Conservation (phyloP, 2,888 invertebrate genomes). For the Ennomos erosarius region DNA sequence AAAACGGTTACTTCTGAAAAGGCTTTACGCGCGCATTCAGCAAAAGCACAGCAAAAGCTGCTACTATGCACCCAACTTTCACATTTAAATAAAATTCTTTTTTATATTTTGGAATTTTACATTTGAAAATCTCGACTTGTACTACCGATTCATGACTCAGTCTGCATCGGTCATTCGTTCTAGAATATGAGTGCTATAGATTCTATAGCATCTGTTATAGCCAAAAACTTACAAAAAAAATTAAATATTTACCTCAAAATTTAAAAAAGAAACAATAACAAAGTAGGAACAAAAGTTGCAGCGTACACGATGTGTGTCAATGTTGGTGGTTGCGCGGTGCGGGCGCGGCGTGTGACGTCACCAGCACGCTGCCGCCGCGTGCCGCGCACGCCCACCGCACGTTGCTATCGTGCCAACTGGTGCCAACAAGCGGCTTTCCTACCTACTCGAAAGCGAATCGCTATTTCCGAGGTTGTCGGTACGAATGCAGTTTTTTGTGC, state of each 20-base stretch:
- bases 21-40: too few species aligned
- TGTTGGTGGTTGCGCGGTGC: slow-evolving; percentile 38
- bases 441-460: slow-evolving; percentile 28
- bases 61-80: too few species aligned
- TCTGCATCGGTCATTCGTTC: too few species aligned
- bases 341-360: slow-evolving; percentile 50
- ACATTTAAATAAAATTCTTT: too few species aligned
- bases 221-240: neutral
- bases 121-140: too few species aligned
- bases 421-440: slow-evolving; percentile 34
- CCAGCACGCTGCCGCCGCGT: slow-evolving; percentile 56
- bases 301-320: slow-evolving; percentile 37
- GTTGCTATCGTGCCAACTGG: slow-evolving; percentile 30
- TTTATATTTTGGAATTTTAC: too few species aligned
- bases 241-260: too few species aligned
- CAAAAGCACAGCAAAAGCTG: too few species aligned
- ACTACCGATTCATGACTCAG: too few species aligned
- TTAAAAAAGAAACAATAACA: neutral
- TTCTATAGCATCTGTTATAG: too few species aligned
- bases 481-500: neutral
- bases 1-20: too few species aligned
- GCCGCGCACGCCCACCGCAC: slow-evolving; percentile 41
- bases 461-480: neutral
- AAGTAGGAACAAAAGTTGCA: neutral
- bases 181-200: too few species aligned